These are phyloP conservation scores for Pedicia rivosa DNA, from an alignment of 2,888 invertebrate genomes.

Conservation along the genomic window DNA sequence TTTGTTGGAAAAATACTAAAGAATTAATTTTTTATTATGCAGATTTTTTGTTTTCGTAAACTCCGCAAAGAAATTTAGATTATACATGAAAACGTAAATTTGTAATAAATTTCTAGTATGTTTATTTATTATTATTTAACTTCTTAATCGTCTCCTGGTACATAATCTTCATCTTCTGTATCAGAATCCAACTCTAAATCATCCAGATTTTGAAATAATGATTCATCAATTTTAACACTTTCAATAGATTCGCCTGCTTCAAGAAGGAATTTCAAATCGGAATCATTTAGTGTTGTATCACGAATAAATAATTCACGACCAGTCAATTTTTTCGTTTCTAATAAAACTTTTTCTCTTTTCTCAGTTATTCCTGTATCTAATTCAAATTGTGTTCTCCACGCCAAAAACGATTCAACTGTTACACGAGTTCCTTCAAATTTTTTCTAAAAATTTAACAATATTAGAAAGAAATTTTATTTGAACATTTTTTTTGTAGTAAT, in stretches of 20 bases:
- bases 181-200: constrained; percentile 58
- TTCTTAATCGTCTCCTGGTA: constrained; percentile 35
- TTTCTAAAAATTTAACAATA: constrained; percentile 40
- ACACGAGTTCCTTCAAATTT: constrained; percentile 92
- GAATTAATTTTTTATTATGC: too few species aligned
- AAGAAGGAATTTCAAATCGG: constrained; percentile 89
- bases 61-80: too few species aligned
- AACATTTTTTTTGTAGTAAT: constrained; percentile 5
- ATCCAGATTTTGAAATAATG: constrained; percentile 78
- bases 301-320: constrained; percentile 87
- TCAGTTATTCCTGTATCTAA: constrained; percentile 66
- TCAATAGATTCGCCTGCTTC: constrained; percentile 46
- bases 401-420: constrained; percentile 86
- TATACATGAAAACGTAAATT: too few species aligned
- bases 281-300: constrained; percentile 86
- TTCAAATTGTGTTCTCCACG: constrained; percentile 90
- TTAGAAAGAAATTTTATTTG: neutral
- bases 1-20: too few species aligned
- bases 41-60: too few species aligned
- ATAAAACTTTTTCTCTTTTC: constrained; percentile 50
- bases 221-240: constrained; percentile 79
- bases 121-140: too few species aligned
- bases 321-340: constrained; percentile 68
- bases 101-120: too few species aligned
- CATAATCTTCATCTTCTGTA: constrained; percentile 46